Conservation (phyloP, 2,888 invertebrate genomes). For the Drosophila sordidapex region DNA sequence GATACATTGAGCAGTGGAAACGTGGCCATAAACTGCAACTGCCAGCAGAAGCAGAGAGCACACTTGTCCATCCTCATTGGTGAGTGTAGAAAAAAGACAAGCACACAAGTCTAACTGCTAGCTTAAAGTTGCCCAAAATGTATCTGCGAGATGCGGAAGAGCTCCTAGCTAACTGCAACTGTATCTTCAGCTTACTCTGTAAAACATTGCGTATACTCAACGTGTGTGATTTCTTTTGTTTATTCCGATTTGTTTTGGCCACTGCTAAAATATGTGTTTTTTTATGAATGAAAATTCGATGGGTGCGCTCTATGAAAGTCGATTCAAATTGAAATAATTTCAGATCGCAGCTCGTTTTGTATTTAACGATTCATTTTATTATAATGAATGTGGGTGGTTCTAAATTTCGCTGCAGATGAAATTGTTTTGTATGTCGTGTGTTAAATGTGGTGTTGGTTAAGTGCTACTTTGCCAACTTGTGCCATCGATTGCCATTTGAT, state of each 20-base stretch:
- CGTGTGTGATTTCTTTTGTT: constrained; percentile 13
- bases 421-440: constrained; percentile 35
- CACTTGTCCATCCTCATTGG: constrained; percentile 52
- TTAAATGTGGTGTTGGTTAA: constrained; percentile 30
- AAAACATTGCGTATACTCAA: constrained; percentile 69
- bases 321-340: constrained; percentile 34
- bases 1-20: constrained; percentile 15
- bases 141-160: constrained; percentile 16
- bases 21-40: constrained; percentile 33
- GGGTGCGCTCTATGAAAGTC: background rate
- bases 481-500: constrained; percentile 26
- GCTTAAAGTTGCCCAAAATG: constrained; percentile 18
- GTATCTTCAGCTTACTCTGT: background rate
- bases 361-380: constrained; percentile 1
- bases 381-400: constrained; percentile 50
- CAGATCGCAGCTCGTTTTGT: constrained; percentile 23
- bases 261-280: background rate
- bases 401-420: constrained; percentile 36
- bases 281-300: constrained; percentile 32
- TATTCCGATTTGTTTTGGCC: background rate
- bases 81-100: constrained; percentile 23
- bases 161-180: background rate
- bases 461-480: constrained; percentile 47
- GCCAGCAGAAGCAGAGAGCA: constrained; percentile 22
- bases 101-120: constrained; percentile 17